phyloP scores from a whole-genome alignment of 2,113 vertebrate genomes.

The Balaeniceps rex region DNA sequence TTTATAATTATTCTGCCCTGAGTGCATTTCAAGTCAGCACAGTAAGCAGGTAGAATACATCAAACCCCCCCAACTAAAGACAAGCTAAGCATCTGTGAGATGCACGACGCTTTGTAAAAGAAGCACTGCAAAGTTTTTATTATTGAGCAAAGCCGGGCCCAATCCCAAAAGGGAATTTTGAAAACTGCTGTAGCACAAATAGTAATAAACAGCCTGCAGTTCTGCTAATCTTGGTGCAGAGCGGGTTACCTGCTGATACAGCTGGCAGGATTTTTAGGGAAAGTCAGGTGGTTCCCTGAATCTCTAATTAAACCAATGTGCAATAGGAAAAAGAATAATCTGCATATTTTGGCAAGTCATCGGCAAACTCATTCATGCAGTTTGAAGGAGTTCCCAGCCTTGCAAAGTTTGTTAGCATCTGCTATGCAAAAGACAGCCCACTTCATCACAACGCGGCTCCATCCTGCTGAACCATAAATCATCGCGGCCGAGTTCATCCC shows the following conservation, averaged over 20 bases:
- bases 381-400: not conserved
- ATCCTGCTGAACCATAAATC: not conserved
- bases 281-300: not conserved
- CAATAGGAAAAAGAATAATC: not conserved
- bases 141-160: not conserved
- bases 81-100: not conserved
- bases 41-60: not conserved
- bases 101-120: not conserved
- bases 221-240: not conserved
- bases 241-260: not conserved
- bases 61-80: not conserved
- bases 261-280: not conserved
- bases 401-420: not conserved
- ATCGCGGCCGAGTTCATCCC: fast-evolving
- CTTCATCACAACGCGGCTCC: fast-evolving
- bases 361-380: not conserved
- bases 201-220: not conserved
- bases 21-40: not conserved
- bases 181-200: not conserved
- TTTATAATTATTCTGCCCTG: not conserved
- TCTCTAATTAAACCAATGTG: not conserved
- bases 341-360: not conserved
- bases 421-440: not conserved
- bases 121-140: not conserved
- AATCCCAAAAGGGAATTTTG: not conserved